phyloP scores from a whole-genome alignment of 1,140 invertebrate genomes.

The Neomicropteryx cornuta region DNA sequence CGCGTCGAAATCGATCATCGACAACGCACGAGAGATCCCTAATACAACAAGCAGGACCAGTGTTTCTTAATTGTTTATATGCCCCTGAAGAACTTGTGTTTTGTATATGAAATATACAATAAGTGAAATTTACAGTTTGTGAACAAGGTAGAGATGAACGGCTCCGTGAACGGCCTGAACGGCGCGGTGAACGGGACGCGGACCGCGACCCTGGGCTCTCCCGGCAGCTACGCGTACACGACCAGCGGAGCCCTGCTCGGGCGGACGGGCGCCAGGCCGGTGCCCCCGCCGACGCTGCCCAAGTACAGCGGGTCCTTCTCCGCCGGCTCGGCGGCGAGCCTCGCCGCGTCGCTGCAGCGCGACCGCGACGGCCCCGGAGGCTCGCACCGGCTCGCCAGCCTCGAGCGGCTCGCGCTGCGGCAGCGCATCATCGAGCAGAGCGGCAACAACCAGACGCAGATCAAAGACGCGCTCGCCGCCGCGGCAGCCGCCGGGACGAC shows the following conservation, averaged over 20 bases:
- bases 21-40: too few species aligned
- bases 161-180: conserved; percentile 33
- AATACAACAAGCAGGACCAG: too few species aligned
- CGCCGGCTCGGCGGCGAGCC: conserved; percentile 34
- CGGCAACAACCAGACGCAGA: conserved; percentile 30
- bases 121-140: conserved; percentile 24
- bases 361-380: conserved; percentile 41
- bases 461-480: conserved; percentile 13
- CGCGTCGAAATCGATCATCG: too few species aligned
- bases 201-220: conserved; percentile 31
- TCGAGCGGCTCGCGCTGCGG: conserved; percentile 56
- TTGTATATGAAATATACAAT: conserved; percentile 13
- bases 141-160: conserved; percentile 35
- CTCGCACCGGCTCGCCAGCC: conserved; percentile 54
- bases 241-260: conserved; percentile 33
- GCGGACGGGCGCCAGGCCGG: conserved; percentile 33
- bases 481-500: conserved; percentile 24
- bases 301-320: conserved; percentile 43
- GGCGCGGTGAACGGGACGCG: conserved; percentile 29
- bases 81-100: too few species aligned
- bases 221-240: conserved; percentile 35
- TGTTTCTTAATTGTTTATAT: too few species aligned
- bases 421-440: conserved; percentile 56
- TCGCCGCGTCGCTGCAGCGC: conserved; percentile 29
- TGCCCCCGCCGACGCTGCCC: conserved; percentile 52